Evolutionary conservation across 2,888 invertebrate species (phyloP), one percentile per base, ranked within the genome.

Genomic region (Rhodophaea formosa): DNA sequence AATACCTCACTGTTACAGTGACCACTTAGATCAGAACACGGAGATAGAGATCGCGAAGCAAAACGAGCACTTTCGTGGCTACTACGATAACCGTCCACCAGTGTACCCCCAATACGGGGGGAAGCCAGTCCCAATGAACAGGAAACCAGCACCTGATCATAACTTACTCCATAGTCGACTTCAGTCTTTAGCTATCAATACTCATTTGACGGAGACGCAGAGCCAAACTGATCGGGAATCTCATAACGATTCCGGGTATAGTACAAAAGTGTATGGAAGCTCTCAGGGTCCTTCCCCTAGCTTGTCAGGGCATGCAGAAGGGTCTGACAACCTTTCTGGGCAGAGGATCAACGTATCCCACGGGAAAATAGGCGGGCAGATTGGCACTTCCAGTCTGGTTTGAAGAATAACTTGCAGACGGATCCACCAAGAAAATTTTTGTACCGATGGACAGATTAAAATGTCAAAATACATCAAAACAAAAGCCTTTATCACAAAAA

Each of bases 201-300:
- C 92, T 0, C 88, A 91, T 65, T 67, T 91, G 63, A 85, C 89
- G 1, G 91, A 91, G 60, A 84, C 84, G 0, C 91, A 91, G 59
- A 89, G 90, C 65, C 92, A 92, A 67, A 75, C 92, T 0, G 94
- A 94, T 67, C 82, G 94, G 56, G 95, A 95, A 70, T 94, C 94
- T 0, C 96, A 95, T 76, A 96, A 96, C 66, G 97, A 97, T 82
- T 96, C 96, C 0, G 97, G 97, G 0, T 97, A 97, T 79, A 96
- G 96, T 70, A 96, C 96, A 43, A 95, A 96, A 74, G 95, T 96
- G 67, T 96, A 95, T 65, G 95, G 95, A 0, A 95, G 95, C 65
- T 95, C 95, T 7, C 94, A 95, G 72, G 95, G 95, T 0, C 95
- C 95, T 30, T 95, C 95, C n/a, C 95, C 95, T 1, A 95, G 95